Conservation (phyloP, 2,113 vertebrate genomes). For the Chitala chitala region DNA sequence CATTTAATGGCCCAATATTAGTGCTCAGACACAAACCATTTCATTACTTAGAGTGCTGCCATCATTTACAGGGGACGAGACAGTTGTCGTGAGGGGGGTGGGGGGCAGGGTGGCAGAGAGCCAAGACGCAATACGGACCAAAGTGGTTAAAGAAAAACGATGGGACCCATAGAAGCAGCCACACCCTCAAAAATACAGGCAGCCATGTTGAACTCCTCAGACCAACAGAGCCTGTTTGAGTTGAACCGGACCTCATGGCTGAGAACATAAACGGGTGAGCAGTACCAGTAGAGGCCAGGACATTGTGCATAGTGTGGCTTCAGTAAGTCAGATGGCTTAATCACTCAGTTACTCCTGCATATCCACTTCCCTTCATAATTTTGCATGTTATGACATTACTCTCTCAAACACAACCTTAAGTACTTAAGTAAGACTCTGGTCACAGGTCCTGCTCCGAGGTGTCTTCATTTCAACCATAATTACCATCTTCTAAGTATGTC, state of each 20-base stretch:
- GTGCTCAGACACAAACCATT: conserved; percentile 74
- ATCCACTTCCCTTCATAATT: too few relatives aligned
- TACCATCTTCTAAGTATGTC: too few relatives aligned
- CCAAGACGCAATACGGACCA: conserved; percentile 10
- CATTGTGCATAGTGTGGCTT: too few relatives aligned
- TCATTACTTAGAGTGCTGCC: conserved; percentile 81
- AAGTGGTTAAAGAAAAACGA: too few relatives aligned
- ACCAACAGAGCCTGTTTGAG: not conserved
- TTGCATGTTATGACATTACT: too few relatives aligned
- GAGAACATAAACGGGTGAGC: not conserved
- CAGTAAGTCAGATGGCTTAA: too few relatives aligned
- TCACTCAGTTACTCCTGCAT: too few relatives aligned
- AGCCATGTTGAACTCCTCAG: not conserved
- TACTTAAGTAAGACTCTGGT: too few relatives aligned
- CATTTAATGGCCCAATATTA: conserved; percentile 79
- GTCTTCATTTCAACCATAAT: too few relatives aligned
- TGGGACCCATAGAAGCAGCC: not conserved
- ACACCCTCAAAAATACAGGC: not conserved
- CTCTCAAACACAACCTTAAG: too few relatives aligned
- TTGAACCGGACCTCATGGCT: not conserved
- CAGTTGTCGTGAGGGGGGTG: not conserved
- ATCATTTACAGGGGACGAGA: conserved; percentile 67
- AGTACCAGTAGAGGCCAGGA: too few relatives aligned
- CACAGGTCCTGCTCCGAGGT: too few relatives aligned
- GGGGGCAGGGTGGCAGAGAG: not conserved